Base-by-base conservation (phyloP, 1,140 invertebrate species). In the Ooceraea biroi region DNA sequence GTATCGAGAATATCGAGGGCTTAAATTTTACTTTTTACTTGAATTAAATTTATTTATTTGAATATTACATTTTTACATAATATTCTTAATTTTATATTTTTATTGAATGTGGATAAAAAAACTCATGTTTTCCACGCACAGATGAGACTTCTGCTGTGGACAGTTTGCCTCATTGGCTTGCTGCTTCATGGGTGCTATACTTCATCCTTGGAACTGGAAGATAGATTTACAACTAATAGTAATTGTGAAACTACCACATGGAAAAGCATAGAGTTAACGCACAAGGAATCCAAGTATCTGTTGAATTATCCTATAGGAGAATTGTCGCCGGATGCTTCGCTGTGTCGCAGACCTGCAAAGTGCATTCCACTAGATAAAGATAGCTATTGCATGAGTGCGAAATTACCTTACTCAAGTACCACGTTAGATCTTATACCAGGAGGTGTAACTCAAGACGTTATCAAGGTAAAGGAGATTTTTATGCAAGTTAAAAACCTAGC, bases 311-410 rank as follows among this genome's bases (percentile, higher is more conserved):
- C 90, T 83, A 85, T 91, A 14, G 87, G 90, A 58, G 91, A 92
- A 85, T 66, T 91, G 60, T 87, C 92, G 82, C 78, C 88, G 7
- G 92, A 93, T 90, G 88, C 82, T n/a, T 89, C 85, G 8, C 87
- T 91, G 78, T 96, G 96, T 58, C 95, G 95, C 74, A 95, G 95
- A 90, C 94, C 95, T 84, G 96, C 94, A 84, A 95, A 95, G 91
- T 98, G 97, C 91, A 94, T 97, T 89, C 91, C 93, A 1, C 93
- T 97, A 25, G 95, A 96, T 60, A 96, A 95, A 85, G 94, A 93
- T 0, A 94, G 92, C n/a, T n/a, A n/a, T 19, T 98, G 98, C 92
- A 95, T 98, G 90, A 97, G 97, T 27, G 96, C 96, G 4, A 96
- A 96, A 91, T 92, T 98, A 46, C 96, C 97, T 3, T 98, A 98